Percentiles rank a stretch among this genome's conserved stretches.
These are phyloP conservation scores for Bedellia somnulentella DNA, from an alignment of 2,888 invertebrate species.

Conservation along the genomic window DNA sequence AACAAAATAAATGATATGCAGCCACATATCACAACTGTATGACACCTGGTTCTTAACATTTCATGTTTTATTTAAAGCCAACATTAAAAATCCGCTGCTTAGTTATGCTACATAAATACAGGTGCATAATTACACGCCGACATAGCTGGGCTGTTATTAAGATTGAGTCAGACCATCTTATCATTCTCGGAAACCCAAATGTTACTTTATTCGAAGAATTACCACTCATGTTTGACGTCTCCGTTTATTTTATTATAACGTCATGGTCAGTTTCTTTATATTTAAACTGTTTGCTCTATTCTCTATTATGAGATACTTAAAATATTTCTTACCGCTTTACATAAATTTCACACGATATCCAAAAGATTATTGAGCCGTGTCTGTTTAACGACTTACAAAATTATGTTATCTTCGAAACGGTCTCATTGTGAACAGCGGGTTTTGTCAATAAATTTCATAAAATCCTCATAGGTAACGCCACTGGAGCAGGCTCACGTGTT, in stretches of 20 bases:
- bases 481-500: slow-evolving; percentile 25
- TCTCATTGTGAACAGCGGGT: slow-evolving; percentile 13
- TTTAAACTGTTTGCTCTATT: too few relatives aligned
- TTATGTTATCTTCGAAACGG: slow-evolving; percentile 3
- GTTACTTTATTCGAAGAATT: slow-evolving; percentile 21
- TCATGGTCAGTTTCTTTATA: too few relatives aligned
- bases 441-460: slow-evolving; percentile 31
- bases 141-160: slow-evolving; percentile 15
- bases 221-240: background rate
- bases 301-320: too few relatives aligned
- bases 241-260: too few relatives aligned
- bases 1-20: slow-evolving; percentile 1
- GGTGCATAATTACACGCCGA: slow-evolving; percentile 14
- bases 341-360: too few relatives aligned
- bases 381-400: slow-evolving; percentile 1
- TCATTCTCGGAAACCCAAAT: slow-evolving; percentile 17
- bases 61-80: slow-evolving; percentile 2
- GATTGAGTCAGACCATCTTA: slow-evolving; percentile 13
- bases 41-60: background rate
- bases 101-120: slow-evolving; percentile 10
- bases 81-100: slow-evolving; percentile 2
- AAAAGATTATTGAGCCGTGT: background rate
- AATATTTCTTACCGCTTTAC: too few relatives aligned
- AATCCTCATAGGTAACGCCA: slow-evolving; percentile 28
- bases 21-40: slow-evolving; percentile 1